Evolutionary conservation across 2,888 invertebrate species (phyloP).

Genomic region (Cetonia aurata): DNA sequence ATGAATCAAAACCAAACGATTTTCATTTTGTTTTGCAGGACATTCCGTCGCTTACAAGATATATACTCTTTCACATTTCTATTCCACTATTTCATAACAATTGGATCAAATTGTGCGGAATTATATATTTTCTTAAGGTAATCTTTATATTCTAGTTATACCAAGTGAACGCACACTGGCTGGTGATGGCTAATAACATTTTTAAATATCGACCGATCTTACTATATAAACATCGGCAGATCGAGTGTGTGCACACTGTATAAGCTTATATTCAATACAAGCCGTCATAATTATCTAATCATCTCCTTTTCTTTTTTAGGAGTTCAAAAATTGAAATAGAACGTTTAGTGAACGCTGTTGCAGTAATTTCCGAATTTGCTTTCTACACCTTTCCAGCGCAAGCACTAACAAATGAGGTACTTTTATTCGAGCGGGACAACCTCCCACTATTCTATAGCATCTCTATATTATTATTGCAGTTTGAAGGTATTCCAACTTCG

Average conservation of each 20-base stretch:
- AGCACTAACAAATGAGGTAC: not conserved
- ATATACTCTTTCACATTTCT: slow-evolving; percentile 23
- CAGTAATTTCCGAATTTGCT: not conserved
- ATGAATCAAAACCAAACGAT: not conserved
- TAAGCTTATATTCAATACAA: not conserved
- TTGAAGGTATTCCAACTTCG: not conserved
- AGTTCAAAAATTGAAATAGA: not conserved
- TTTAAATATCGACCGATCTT: too few relatives aligned
- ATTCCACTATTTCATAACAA: slow-evolving; percentile 21
- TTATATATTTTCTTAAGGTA: slow-evolving; percentile 17
- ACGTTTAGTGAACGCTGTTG: not conserved
- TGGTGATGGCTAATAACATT: too few relatives aligned
- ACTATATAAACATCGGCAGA: too few relatives aligned
- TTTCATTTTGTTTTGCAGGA: slow-evolving; percentile 1
- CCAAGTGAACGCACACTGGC: too few relatives aligned
- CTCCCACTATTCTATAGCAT: not conserved
- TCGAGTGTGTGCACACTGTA: too few relatives aligned
- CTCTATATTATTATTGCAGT: not conserved
- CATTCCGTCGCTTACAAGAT: not conserved
- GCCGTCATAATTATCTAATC: not conserved
- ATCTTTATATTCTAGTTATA: not conserved
- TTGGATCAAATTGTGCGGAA: slow-evolving; percentile 2
- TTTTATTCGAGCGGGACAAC: too few relatives aligned
- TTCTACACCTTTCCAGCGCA: slow-evolving; percentile 9
- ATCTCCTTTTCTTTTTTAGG: not conserved